Percentiles rank a stretch among this genome's conserved stretches.
Evolutionary conservation across 2,113 vertebrate genomes (phyloP).

Genomic region (Sander lucioperca): DNA sequence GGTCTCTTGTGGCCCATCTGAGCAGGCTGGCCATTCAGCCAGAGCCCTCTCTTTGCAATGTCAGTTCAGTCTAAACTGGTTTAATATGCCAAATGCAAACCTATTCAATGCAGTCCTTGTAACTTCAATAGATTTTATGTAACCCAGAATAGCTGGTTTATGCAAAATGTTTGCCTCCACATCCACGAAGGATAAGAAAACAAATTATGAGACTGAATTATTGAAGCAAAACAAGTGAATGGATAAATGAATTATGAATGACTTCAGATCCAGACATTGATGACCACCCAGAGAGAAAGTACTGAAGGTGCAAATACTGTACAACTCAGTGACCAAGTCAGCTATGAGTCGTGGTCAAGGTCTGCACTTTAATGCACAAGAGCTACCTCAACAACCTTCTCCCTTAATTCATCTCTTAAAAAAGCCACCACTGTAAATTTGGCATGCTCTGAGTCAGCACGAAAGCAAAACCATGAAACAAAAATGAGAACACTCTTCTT

Average conservation of each 20-base stretch:
- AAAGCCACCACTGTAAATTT: slow-evolving; percentile 75
- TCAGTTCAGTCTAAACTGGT: slow-evolving; percentile 72
- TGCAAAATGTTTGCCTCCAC: slow-evolving; percentile 59
- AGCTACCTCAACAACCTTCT: slow-evolving; percentile 42
- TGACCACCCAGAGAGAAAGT: background rate
- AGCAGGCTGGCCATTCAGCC: slow-evolving; percentile 61
- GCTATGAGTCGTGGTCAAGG: slow-evolving; percentile 56
- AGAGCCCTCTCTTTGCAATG: slow-evolving; percentile 52
- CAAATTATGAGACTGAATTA: slow-evolving; percentile 36
- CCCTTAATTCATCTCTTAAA: slow-evolving; percentile 53
- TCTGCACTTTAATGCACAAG: slow-evolving; percentile 58
- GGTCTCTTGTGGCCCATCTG: slow-evolving; percentile 60
- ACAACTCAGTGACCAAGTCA: slow-evolving; percentile 38
- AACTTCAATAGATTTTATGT: slow-evolving; percentile 72
- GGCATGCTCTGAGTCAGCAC: slow-evolving; percentile 75
- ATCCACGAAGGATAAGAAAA: slow-evolving; percentile 45
- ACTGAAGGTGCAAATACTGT: slow-evolving; percentile 21
- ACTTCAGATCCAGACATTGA: slow-evolving; percentile 9
- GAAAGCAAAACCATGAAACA: slow-evolving; percentile 73
- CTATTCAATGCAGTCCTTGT: slow-evolving; percentile 56
- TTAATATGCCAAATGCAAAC: slow-evolving; percentile 68
- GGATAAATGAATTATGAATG: slow-evolving; percentile 23
- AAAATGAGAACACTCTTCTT: slow-evolving; percentile 65
- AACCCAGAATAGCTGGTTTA: slow-evolving; percentile 55
- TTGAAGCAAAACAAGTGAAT: slow-evolving; percentile 37